Conservation (phyloP, 2,888 invertebrate species). For the Eucera pruinosa region DNA sequence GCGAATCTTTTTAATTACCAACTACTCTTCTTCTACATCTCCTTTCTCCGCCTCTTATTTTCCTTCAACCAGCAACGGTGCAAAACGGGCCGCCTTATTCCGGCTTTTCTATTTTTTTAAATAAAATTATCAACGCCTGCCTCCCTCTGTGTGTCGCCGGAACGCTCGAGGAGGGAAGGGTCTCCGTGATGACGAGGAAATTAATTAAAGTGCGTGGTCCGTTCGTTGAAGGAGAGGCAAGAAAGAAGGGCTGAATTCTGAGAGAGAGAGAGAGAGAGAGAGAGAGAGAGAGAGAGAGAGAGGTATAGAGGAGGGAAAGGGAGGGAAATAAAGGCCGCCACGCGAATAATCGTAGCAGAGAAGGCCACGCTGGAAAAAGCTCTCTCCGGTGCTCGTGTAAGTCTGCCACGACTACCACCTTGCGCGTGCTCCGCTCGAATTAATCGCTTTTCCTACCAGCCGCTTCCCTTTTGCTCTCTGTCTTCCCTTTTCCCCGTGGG, state of each 20-base stretch:
- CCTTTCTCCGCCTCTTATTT: background rate
- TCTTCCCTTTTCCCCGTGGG: background rate
- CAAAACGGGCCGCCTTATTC: background rate
- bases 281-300: background rate
- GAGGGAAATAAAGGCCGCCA: background rate
- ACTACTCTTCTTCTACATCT: background rate
- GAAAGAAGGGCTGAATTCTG: slow-evolving; percentile 19
- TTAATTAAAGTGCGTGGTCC: slow-evolving; percentile 66
- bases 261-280: slow-evolving; percentile 20
- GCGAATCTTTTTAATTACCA: slow-evolving; percentile 66
- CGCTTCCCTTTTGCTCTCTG: background rate
- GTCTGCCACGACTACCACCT: slow-evolving; percentile 24
- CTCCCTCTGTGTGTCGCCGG: slow-evolving; percentile 15
- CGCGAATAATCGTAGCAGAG: slow-evolving; percentile 44
- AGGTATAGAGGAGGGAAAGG: background rate
- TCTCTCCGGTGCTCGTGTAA: slow-evolving; percentile 21
- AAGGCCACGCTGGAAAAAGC: slow-evolving; percentile 25
- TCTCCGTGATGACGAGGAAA: slow-evolving; percentile 53
- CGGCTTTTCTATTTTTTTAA: slow-evolving; percentile 2
- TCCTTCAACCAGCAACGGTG: background rate
- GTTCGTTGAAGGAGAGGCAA: slow-evolving; percentile 3
- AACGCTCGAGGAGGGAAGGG: slow-evolving; percentile 34
- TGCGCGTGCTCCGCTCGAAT: slow-evolving; percentile 21
- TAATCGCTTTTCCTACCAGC: slow-evolving; percentile 31
- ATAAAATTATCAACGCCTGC: slow-evolving; percentile 36